Percentiles rank a stretch among this genome's conserved stretches.
These are phyloP conservation scores for Eueides isabella DNA, from an alignment of 1,140 invertebrate genomes.

Conservation along the genomic window DNA sequence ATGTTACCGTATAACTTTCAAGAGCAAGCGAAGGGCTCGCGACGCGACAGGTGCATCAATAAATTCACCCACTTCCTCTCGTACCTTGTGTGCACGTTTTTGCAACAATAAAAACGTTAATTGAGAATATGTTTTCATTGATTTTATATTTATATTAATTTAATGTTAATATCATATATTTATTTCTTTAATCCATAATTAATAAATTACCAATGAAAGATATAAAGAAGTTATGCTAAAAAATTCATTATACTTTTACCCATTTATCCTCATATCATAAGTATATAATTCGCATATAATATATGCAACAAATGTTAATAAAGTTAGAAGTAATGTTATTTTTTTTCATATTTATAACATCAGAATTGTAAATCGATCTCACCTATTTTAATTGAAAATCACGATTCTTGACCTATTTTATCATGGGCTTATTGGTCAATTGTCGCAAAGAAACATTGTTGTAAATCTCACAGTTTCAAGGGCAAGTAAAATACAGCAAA, in stretches of 20 bases:
- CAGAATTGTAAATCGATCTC: neutral
- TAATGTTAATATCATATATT: neutral
- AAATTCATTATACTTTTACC: no score
- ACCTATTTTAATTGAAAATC: neutral
- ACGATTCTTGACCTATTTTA: slow-evolving; percentile 5
- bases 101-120: slow-evolving; percentile 27
- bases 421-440: neutral
- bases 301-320: neutral
- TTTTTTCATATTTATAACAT: neutral
- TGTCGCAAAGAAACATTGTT: neutral
- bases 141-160: slow-evolving; percentile 11
- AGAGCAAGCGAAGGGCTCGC: slow-evolving; percentile 17
- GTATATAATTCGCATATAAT: no score
- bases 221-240: neutral
- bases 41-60: slow-evolving; percentile 48
- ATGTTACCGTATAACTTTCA: slow-evolving; percentile 13
- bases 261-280: neutral
- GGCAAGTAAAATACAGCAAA: neutral
- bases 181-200: no score
- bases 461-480: neutral
- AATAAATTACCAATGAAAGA: neutral
- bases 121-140: slow-evolving; percentile 20
- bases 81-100: slow-evolving; percentile 34
- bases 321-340: no score
- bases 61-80: slow-evolving; percentile 46